Conservation (phyloP, 2,888 invertebrate genomes). For the Stegana nigrithorax region DNA sequence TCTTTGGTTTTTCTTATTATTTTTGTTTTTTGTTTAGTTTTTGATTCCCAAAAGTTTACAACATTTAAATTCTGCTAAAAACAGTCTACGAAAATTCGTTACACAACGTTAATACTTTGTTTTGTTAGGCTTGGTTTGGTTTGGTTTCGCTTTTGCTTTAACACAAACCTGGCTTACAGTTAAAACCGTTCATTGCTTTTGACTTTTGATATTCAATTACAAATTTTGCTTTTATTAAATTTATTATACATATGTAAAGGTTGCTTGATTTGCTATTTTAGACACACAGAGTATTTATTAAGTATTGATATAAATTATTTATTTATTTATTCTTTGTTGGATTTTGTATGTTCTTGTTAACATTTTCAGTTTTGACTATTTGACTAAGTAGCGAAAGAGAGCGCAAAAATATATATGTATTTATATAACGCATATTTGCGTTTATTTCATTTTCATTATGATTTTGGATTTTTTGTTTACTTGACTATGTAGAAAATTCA, state of each 20-base stretch:
- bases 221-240: background rate
- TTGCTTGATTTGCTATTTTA: constrained; percentile 21
- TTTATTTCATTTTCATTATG: background rate
- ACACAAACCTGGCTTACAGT: background rate
- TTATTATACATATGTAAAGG: background rate
- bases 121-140: background rate
- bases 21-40: too few species aligned
- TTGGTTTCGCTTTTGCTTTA: background rate
- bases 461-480: constrained; percentile 38
- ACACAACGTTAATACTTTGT: constrained; percentile 4
- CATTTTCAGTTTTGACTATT: constrained; percentile 16
- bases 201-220: background rate
- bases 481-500: constrained; percentile 67
- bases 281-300: constrained; percentile 31
- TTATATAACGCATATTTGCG: constrained; percentile 2
- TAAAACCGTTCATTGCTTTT: constrained; percentile 14
- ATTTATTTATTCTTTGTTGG: constrained; percentile 20
- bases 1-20: too few species aligned
- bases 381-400: constrained; percentile 21
- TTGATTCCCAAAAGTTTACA: background rate
- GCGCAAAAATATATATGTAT: constrained; percentile 16
- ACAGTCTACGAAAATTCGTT: constrained; percentile 7
- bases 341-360: constrained; percentile 18
- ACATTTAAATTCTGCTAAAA: background rate
- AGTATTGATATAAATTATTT: background rate